Evolutionary conservation across 92 coral and sea anemone genomes (phyloP).

Genomic region (Epizoanthus scotinus): DNA sequence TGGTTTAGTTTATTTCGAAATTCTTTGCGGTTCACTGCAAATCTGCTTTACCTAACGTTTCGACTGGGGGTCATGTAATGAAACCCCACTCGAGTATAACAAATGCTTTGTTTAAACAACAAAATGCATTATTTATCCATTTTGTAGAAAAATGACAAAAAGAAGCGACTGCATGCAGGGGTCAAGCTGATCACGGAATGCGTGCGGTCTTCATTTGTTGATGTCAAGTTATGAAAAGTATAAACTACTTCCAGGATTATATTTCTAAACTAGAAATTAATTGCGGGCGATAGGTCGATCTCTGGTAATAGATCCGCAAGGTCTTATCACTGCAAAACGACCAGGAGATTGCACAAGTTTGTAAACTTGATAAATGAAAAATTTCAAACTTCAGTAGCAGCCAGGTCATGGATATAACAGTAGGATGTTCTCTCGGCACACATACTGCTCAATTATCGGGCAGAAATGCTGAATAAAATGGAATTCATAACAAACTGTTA

Average conservation of each 20-base stretch:
- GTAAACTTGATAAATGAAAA: conserved; percentile 9
- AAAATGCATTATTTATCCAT: background rate
- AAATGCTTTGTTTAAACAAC: conserved; percentile 32
- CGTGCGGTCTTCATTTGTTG: conserved; percentile 32
- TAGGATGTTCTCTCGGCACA: conserved; percentile 10
- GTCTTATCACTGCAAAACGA: background rate
- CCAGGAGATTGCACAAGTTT: background rate
- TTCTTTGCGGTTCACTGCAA: conserved; percentile 40
- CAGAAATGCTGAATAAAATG: background rate
- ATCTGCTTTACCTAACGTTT: conserved; percentile 22
- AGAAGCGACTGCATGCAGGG: conserved; percentile 13
- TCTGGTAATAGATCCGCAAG: conserved; percentile 4
- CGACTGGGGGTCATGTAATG: conserved; percentile 33
- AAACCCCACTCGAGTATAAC: conserved; percentile 18
- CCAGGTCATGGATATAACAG: background rate
- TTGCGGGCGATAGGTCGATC: conserved; percentile 23
- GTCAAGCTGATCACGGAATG: conserved; percentile 21
- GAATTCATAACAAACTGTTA: conserved; percentile 2
- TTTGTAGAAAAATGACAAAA: conserved; percentile 5
- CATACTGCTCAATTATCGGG: background rate
- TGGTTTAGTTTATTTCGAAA: conserved; percentile 5
- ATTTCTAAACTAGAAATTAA: conserved; percentile 18
- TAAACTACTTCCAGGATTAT: conserved; percentile 13
- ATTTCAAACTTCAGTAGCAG: background rate
- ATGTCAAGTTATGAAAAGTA: conserved; percentile 10